Base-by-base conservation (phyloP, 2,113 vertebrate genomes). In the Channa argus region DNA sequence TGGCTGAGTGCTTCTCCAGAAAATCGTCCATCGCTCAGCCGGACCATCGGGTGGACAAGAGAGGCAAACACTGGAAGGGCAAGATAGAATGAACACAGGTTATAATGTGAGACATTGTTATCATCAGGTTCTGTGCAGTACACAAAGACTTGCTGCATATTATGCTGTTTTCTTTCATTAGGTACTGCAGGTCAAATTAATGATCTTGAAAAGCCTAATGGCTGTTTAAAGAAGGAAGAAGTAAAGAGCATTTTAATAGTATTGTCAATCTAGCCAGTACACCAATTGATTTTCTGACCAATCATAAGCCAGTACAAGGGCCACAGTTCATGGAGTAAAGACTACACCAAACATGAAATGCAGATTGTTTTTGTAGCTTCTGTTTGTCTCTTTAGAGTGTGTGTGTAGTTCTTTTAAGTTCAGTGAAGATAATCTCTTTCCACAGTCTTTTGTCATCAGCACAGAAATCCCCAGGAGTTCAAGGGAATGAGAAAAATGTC, bases 1-100 rank as follows among this genome's bases (percentile, higher is more conserved):
- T 63, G 39, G 80, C 82, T 92, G 83, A 94, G 88, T 84, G 88
- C 79, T 71, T 89, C 79, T 83, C 68, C 75, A 89, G 73, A 86
- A 90, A 86, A 89, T 88, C 72, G 14, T 37, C 79, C 79, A 85
- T 87, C 70, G 54, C 83, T 89, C 79, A 80, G 76, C 63, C 72
- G 6, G 65, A 53, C 68, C 88, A 13, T 58, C 24, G 73, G 81
- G 81, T 74, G 75, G 69, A 86, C 71, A 39, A 39, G 34, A 79
- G 68, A 71, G 61, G 60, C 73, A 67, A 73, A 62, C 34, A 43
- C 54, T 7, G 61, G 37, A 4, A n/a, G 55, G 80, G 62, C 50
- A 59, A 71, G 73, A 79, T 61, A 49, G 56, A 88, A 80, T 74
- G 66, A 78, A 53, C 71, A 51, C 49, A 72, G 68, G 64, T 79